phyloP scores from a whole-genome alignment of 2,888 invertebrate genomes.

The Clostera curtula region DNA sequence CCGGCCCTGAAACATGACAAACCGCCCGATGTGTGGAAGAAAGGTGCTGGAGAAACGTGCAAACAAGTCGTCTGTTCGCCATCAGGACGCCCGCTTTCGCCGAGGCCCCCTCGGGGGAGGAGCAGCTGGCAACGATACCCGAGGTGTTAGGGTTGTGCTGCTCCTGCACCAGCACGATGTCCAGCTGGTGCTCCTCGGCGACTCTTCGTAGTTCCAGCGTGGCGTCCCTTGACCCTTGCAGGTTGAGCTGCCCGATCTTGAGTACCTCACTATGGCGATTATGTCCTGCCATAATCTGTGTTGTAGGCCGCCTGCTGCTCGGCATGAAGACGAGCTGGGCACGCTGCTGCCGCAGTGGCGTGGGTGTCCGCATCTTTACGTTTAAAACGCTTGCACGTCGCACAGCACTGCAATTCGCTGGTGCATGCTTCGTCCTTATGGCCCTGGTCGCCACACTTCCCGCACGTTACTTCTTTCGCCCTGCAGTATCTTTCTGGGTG shows the following conservation, averaged over 20 bases:
- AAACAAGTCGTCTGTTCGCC: constrained; percentile 1
- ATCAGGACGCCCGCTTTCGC: constrained; percentile 13
- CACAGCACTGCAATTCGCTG: constrained; percentile 5
- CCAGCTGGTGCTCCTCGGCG: constrained; percentile 11
- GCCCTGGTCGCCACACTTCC: constrained; percentile 13
- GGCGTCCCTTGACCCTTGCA: constrained; percentile 11
- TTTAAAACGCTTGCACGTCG: constrained; percentile 16
- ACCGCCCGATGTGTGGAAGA: constrained; percentile 12
- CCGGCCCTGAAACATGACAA: background rate
- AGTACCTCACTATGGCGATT: background rate
- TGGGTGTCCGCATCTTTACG: constrained; percentile 7
- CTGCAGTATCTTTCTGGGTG: constrained; percentile 11
- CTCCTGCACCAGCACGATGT: constrained; percentile 20
- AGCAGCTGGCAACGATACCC: too few relatives aligned
- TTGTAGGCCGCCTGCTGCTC: constrained; percentile 6
- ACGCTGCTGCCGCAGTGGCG: constrained; percentile 8
- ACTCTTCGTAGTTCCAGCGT: constrained; percentile 12
- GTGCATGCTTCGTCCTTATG: constrained; percentile 9
- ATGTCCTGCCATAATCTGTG: constrained; percentile 7
- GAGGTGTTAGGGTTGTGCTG: too few relatives aligned
- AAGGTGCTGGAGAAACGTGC: constrained; percentile 12
- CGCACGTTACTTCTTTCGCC: constrained; percentile 7
- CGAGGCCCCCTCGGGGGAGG: background rate
- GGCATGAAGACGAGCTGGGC: constrained; percentile 12
- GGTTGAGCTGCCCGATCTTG: constrained; percentile 16